Base-by-base conservation (phyloP, 2,113 vertebrate species). In the Dissostichus mawsoni region DNA sequence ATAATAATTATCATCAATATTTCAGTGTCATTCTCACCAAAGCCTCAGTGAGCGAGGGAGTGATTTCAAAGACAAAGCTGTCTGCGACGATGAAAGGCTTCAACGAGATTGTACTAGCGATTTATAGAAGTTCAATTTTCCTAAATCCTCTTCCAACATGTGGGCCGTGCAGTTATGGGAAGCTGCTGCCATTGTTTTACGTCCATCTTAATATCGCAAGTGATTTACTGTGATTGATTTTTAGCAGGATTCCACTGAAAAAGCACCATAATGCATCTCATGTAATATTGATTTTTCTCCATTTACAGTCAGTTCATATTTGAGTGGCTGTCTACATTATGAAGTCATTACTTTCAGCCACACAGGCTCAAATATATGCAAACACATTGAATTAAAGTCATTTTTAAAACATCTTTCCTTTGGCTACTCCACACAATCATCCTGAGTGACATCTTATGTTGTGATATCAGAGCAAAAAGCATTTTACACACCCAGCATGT, bases 1-100 rank as follows among this genome's bases (percentile, higher is more conserved):
- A 83, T 72, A 51, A 69, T 67, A 79, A 87, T 86, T 67, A 85
- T 74, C 56, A 58, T 84, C 59, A 76, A 83, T 78, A 86, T 83
- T 83, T 86, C 63, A 66, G 66, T 76, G 80, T 71, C 56, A 69
- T 69, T 58, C 45, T 55, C 66, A 52, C 66, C 45, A 57, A 70
- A 72, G 67, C 41, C 4, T 53, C 61, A 33, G 78, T 3, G 20
- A 73, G 51, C 1, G 67, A 73, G 53, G 48, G 85, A 16, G 11
- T 25, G 50, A 78, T 82, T 82, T 83, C 51, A 36, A 58, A 77
- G 59, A 80, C 68, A 83, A 84, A 79, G 61, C 74, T 78, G 76
- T 78, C 81, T 74, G 70, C 20, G 33, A 56, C 84, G 76, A 85
- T 74, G 85, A 88, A 91, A 62, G 73, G 68, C 71, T 13, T 63